Evolutionary conservation across 2,113 vertebrate genomes (phyloP).

Genomic region (Anhinga anhinga): DNA sequence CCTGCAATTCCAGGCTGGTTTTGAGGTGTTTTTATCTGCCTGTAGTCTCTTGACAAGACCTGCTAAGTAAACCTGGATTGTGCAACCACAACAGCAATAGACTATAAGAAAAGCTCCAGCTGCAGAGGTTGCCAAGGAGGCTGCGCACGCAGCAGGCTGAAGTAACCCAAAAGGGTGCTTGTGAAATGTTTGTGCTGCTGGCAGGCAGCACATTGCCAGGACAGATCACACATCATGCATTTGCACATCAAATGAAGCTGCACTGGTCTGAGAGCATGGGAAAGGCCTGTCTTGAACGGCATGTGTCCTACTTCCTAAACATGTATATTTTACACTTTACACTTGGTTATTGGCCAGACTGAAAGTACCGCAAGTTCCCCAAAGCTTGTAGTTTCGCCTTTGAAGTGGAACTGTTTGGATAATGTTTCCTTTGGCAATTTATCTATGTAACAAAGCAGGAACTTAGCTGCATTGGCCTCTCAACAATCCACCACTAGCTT

Average conservation of each 20-base stretch:
- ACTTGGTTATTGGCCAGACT: constrained; percentile 67
- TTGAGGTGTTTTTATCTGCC: not conserved
- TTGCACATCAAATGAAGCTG: constrained; percentile 63
- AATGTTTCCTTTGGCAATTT: constrained; percentile 77
- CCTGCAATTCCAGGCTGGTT: not conserved
- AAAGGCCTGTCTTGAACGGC: constrained; percentile 59
- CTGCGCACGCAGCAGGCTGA: not conserved
- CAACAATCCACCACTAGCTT: not conserved
- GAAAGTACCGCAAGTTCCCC: constrained; percentile 64
- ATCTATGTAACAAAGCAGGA: constrained; percentile 63
- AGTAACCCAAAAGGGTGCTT: constrained; percentile 36
- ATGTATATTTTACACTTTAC: constrained; percentile 62
- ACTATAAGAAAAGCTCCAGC: not conserved
- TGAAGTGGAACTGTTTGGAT: constrained; percentile 76
- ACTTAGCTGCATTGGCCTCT: not conserved
- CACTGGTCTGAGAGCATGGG: constrained; percentile 58
- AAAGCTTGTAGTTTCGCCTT: constrained; percentile 65
- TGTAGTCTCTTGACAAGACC: not conserved
- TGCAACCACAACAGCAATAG: not conserved
- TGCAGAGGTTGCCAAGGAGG: constrained; percentile 31
- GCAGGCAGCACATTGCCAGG: constrained; percentile 32
- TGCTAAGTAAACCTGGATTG: not conserved
- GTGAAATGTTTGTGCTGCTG: constrained; percentile 51
- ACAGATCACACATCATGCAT: constrained; percentile 53
- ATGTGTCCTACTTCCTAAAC: constrained; percentile 65